phyloP scores from a whole-genome alignment of 2,888 invertebrate genomes.

The Agrochola macilenta region DNA sequence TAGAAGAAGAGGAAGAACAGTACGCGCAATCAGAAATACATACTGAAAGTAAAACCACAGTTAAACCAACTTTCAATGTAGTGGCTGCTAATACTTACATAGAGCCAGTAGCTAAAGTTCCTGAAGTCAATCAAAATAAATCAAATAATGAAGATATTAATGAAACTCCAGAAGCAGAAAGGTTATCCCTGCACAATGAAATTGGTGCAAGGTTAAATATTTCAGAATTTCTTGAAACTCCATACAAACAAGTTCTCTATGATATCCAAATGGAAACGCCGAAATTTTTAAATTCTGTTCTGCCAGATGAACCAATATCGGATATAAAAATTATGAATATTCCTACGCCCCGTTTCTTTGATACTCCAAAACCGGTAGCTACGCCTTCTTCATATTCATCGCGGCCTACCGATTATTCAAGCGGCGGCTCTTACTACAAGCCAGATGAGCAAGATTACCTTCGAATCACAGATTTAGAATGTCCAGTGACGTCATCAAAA shows the following conservation, averaged over 20 bases:
- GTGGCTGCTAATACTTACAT: constrained; percentile 66
- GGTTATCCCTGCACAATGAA: constrained; percentile 83
- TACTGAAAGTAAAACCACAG: constrained; percentile 58
- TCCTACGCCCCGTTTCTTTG: constrained; percentile 90
- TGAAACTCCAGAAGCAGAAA: constrained; percentile 86
- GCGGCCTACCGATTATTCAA: constrained; percentile 91
- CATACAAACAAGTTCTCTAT: constrained; percentile 88
- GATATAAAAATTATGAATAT: constrained; percentile 90
- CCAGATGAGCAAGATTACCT: constrained; percentile 91
- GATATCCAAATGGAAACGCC: constrained; percentile 90
- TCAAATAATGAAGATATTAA: constrained; percentile 71
- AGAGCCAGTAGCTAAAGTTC: constrained; percentile 57
- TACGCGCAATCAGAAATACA: constrained; percentile 62
- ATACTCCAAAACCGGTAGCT: constrained; percentile 81
- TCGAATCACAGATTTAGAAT: constrained; percentile 77
- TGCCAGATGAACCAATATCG: constrained; percentile 85
- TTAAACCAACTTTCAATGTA: constrained; percentile 82
- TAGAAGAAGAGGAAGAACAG: constrained; percentile 68
- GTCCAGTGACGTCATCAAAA: constrained; percentile 73
- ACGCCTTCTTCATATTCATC: constrained; percentile 87
- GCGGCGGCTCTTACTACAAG: constrained; percentile 91
- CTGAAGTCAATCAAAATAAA: constrained; percentile 70
- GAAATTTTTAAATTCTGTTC: constrained; percentile 86
- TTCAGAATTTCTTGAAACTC: constrained; percentile 90
- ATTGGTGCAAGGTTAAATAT: constrained; percentile 86